phyloP scores from a whole-genome alignment of 2,113 vertebrate genomes.

The Cygnus atratus region DNA sequence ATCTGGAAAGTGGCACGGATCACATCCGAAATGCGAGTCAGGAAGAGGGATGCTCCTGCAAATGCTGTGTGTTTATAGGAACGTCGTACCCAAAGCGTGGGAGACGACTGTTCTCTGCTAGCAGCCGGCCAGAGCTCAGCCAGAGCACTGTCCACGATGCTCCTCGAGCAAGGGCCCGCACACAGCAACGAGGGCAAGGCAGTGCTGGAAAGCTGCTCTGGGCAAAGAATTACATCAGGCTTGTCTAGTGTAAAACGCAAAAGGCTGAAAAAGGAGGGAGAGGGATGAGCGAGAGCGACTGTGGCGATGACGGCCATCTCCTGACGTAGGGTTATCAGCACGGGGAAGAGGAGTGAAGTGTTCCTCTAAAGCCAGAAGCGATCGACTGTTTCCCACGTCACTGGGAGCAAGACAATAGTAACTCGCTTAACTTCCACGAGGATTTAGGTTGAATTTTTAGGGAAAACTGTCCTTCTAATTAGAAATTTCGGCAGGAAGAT shows the following conservation, averaged over 20 bases:
- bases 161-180: accelerated
- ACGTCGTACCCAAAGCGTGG: not conserved
- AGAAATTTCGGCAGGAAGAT: not conserved
- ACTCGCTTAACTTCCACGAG: not conserved
- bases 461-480: not conserved
- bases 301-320: accelerated
- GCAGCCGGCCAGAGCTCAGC: not conserved
- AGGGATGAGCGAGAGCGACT: not conserved
- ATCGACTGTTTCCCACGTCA: not conserved
- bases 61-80: not conserved
- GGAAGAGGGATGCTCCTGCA: not conserved
- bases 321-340: not conserved
- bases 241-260: not conserved
- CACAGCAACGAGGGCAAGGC: not conserved
- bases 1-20: not conserved
- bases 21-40: not conserved
- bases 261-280: not conserved
- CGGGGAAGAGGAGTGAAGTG: not conserved
- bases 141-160: not conserved
- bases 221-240: not conserved
- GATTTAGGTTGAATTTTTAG: not conserved
- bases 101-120: not conserved
- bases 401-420: not conserved
- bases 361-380: not conserved
- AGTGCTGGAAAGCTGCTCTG: not conserved